Evolutionary conservation across 2,888 invertebrate genomes (phyloP), one percentile per base, ranked within the genome.

Genomic region (Helicoverpa assulta): DNA sequence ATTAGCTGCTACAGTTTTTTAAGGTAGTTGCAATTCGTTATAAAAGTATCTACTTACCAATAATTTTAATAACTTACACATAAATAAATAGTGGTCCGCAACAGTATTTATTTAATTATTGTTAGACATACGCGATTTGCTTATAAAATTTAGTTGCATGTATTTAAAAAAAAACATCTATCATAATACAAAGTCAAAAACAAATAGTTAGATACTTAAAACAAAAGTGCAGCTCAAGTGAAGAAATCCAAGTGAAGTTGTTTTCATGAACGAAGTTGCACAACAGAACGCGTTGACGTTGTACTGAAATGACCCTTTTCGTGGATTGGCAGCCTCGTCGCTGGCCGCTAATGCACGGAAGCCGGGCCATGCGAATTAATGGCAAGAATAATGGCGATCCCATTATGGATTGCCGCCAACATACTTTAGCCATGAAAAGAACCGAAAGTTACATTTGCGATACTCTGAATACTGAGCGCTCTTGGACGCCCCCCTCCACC

Each of bases 351-450:
- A 95, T 95, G 95, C 95, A 95, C 94, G 95, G 95, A 95, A 95
- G 95, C 92, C 90, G 92, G 91, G 94, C 94, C 92, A 94, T 91
- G 92, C 93, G 95, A 95, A 95, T 95, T 95, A 95, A 95, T 95
- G 95, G 95, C 93, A 95, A 95, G 95, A 95, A 95, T 95, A 96
- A 96, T 95, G 95, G 95, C 94, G 93, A 95, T 94, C 94, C 96
- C 96, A 96, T 96, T 96, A 96, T 96, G 96, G 96, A 96, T 96
- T 95, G 96, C 95, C 95, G 96, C 96, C 96, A 96, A 95, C 95
- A 95, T 95, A 95, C 95, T 95, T 95, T 95, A 95, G 94, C 92
- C 93, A 95, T 95, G 95, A 95, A 95, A 95, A 95, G 95, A 95
- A 95, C 95, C 95, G 95, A 95, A 95, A 95, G 95, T 95, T 95